Conservation (phyloP, 1,140 invertebrate species). For the Palaemon carinicauda region DNA sequence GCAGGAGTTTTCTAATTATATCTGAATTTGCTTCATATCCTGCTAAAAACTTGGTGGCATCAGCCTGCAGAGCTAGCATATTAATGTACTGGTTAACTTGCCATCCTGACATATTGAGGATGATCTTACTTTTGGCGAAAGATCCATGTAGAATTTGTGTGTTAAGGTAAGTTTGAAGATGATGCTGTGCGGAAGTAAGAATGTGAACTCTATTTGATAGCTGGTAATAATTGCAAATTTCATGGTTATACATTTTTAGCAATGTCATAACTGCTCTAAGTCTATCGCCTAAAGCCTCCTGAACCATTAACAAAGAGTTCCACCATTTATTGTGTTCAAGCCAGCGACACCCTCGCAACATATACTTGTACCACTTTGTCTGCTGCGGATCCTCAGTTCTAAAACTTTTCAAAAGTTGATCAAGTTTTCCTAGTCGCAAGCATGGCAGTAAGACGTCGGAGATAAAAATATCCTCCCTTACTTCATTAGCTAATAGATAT, state of each 20-base stretch:
- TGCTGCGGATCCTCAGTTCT: slow-evolving; percentile 20
- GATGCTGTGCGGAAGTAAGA: slow-evolving; percentile 6
- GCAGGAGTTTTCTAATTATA: not conserved
- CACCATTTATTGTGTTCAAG: slow-evolving; percentile 36
- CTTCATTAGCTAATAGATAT: slow-evolving; percentile 20
- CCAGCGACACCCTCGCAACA: slow-evolving; percentile 35
- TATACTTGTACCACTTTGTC: slow-evolving; percentile 39
- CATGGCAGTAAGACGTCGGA: slow-evolving; percentile 19
- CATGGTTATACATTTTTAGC: slow-evolving; percentile 26
- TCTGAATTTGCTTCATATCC: slow-evolving; percentile 10
- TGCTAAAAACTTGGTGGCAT: slow-evolving; percentile 33
- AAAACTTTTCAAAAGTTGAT: slow-evolving; percentile 5
- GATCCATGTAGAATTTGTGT: slow-evolving; percentile 1
- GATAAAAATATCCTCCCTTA: slow-evolving; percentile 22
- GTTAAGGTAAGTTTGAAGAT: slow-evolving; percentile 42
- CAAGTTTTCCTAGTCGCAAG: slow-evolving; percentile 28
- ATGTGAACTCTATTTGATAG: slow-evolving; percentile 12
- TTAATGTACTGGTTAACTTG: slow-evolving; percentile 47
- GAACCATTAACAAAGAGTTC: slow-evolving; percentile 35
- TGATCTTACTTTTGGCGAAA: slow-evolving; percentile 5
- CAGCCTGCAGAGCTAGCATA: slow-evolving; percentile 24
- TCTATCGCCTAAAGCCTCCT: slow-evolving; percentile 36
- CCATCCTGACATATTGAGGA: slow-evolving; percentile 31
- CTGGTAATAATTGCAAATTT: not conserved
- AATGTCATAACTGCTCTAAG: slow-evolving; percentile 47